Percentiles rank a stretch among this genome's conserved stretches.
These are phyloP conservation scores for Chloropsis hardwickii DNA, from an alignment of 2,113 vertebrate genomes.

Conservation along the genomic window DNA sequence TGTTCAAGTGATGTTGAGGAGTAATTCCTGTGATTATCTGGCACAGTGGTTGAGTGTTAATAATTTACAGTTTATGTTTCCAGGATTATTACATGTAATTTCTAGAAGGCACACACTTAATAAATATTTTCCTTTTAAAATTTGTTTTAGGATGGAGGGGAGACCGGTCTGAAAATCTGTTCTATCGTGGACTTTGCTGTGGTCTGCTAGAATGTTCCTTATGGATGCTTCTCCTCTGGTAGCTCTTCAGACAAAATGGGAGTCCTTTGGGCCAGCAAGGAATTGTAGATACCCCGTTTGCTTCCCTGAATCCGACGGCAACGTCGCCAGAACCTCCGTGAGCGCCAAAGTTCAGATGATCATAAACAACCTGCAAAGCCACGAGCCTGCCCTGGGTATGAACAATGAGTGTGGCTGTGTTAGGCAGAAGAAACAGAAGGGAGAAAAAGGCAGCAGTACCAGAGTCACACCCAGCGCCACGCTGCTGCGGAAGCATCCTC, in stretches of 20 bases:
- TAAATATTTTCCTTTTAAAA: background rate
- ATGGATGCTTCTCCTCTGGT: conserved; percentile 88
- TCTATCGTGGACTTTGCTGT: conserved; percentile 22
- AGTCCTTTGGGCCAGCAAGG: conserved; percentile 78
- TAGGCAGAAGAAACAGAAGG: conserved; percentile 63
- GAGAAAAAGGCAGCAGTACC: conserved; percentile 6
- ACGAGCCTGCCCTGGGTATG: conserved; percentile 83
- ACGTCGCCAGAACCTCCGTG: conserved; percentile 74
- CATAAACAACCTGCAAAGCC: conserved; percentile 86
- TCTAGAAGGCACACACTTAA: background rate
- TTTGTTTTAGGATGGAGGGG: conserved; percentile 70
- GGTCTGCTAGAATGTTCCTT: conserved; percentile 92
- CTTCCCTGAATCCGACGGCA: conserved; percentile 81
- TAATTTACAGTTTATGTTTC: background rate
- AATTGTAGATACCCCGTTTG: conserved; percentile 83
- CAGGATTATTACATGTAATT: background rate
- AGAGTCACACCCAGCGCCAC: background rate
- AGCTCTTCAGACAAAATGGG: conserved; percentile 89
- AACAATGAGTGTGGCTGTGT: conserved; percentile 76
- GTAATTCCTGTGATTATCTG: background rate
- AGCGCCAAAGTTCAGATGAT: conserved; percentile 89
- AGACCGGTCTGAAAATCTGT: conserved; percentile 16
- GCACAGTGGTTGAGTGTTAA: background rate
- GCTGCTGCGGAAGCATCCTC: background rate
- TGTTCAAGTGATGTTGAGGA: background rate